Evolutionary conservation across 2,888 invertebrate species (phyloP).

Genomic region (Tinea semifulvella): DNA sequence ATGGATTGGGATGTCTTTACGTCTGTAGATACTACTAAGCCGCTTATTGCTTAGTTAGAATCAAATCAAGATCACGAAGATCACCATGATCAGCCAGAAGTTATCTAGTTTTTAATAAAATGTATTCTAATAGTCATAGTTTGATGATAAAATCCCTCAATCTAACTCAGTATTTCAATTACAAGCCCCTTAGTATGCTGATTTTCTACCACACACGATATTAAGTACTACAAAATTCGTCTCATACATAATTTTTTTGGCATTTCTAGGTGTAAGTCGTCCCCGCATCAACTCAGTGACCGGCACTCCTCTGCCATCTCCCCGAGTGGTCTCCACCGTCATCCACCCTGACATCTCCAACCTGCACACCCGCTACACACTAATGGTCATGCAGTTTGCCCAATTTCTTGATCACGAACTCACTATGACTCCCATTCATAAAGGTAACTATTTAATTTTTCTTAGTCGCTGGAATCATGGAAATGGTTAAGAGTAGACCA

Average conservation of each 20-base stretch:
- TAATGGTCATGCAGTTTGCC: constrained; percentile 96
- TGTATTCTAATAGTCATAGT: too few species aligned
- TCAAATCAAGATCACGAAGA: too few species aligned
- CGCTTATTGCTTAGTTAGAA: too few species aligned
- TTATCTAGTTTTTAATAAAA: too few species aligned
- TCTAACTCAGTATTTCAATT: too few species aligned
- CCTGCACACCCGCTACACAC: constrained; percentile 84
- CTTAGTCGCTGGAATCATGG: constrained; percentile 76
- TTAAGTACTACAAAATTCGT: too few species aligned
- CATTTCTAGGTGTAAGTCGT: constrained; percentile 73
- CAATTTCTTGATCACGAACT: constrained; percentile 95
- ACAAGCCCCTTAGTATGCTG: too few species aligned
- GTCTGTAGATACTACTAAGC: too few species aligned
- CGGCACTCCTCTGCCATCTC: constrained; percentile 83
- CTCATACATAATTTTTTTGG: constrained; percentile 14
- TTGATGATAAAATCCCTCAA: too few species aligned
- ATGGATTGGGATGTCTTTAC: too few species aligned
- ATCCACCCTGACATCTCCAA: constrained; percentile 94
- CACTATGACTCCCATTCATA: constrained; percentile 92
- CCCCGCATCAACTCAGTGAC: constrained; percentile 79
- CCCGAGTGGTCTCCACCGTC: constrained; percentile 84
- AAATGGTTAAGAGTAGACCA: constrained; percentile 87
- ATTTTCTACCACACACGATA: too few species aligned
- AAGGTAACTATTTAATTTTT: constrained; percentile 57
- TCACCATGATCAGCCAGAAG: too few species aligned